Base-by-base conservation (phyloP, 2,113 vertebrate species). In the Thymallus thymallus region DNA sequence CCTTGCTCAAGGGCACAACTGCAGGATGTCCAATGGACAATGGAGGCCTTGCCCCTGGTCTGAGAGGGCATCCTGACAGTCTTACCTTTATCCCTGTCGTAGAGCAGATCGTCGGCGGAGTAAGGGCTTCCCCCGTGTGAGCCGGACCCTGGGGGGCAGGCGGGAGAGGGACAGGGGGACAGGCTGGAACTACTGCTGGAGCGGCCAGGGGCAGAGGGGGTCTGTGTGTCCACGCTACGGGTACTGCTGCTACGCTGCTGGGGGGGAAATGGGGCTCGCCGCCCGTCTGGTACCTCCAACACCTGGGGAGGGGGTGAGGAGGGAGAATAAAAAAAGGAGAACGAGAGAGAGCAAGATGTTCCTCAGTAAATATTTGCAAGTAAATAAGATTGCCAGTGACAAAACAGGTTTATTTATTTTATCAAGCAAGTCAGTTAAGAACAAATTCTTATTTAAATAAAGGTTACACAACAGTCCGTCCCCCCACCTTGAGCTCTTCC, bases 91-190 rank as follows among this genome's bases (percentile, higher is more conserved):
- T 99, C 97, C 12, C 94, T 93, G 76, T 99, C 97, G 61, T 96
- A 96, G 51, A 96, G 94, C 29, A 96, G 88, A 41, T 99, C 97
- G 80, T 99, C 97, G 63, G 96, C 86, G 78, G 96, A 98, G 88
- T 96, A 99, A 12, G 97, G 97, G 80, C 97, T 99, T 77, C 96
- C 96, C 10, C 97, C 96, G 14, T 98, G 97, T 77, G 97, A 99
- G 73, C 94, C 95, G 20, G 97, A 99, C 72, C 94, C 95, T 16
- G 93, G 94, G 62, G 95, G 96, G 82, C 95, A 96, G 76, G 95
- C 96, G 1, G 96, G 96, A 4, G 96, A 97, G 87, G 95, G 97
- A 88, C 96, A 97, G 80, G 96, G 93, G 0, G 93, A 94, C 32
- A 92, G 94, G 76, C 96, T 98, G 89, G 97, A 98, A 84, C 93